Evolutionary conservation across 2,888 invertebrate genomes (phyloP), one percentile per base, ranked within the genome.

Genomic region (Erebia aethiops): DNA sequence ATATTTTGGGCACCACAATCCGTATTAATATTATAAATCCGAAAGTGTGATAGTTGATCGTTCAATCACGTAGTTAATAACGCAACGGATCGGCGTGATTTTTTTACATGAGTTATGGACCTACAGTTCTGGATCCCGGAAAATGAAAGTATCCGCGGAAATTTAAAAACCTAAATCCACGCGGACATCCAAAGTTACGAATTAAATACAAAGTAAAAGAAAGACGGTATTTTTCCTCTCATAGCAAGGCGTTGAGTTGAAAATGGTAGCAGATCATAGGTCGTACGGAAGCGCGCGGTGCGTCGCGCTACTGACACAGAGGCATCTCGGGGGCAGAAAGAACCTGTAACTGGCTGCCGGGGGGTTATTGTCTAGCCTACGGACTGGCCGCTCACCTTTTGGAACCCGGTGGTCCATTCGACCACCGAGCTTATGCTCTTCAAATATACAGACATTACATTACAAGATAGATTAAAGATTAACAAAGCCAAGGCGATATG

Each of bases 341-440:
- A 83, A 92, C 92, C 92, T 92, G 92, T 78, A 92, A 92, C 89
- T 92, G 92, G 91, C 92, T 92, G 92, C 90, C 92, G 92, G 92
- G 92, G 92, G 89, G 87, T 92, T 91, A 92, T 88, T 89, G 86
- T 87, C 87, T 89, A 83, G 85, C 86, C 86, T 89, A 89, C 82
- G 87, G 88, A 87, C 87, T 82, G 78, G 87, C 88, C 90, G 91
- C 90, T 85, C 81, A 85, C 84, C 35, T 35, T 35, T 35, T 7
- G 82, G 83, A 81, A 78, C 82, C 82, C 84, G 81, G 80, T 79
- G 83, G 82, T 80, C 77, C 71, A 73, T 80, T 71, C 74, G 79
- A 83, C 84, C 84, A 84, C 72, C 82, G 67, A 75, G 77, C 75
- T 81, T 74, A 81, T 80, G 84, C 81, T 82, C 82, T 81, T 80